phyloP scores from a whole-genome alignment of 2,113 vertebrate genomes.

The Nothoprocta pentlandii region DNA sequence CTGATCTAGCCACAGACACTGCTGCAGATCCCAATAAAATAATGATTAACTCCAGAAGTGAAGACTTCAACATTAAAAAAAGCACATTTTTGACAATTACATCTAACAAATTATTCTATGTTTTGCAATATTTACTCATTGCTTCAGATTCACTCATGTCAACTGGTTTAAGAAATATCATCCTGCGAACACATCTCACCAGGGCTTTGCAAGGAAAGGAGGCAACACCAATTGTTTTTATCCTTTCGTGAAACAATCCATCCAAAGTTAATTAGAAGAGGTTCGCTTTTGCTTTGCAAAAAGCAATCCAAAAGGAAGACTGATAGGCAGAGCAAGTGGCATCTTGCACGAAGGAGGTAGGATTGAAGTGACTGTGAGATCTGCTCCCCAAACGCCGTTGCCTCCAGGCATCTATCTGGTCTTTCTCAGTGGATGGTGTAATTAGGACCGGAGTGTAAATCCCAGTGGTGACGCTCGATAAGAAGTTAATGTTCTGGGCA shows the following conservation, averaged over 20 bases:
- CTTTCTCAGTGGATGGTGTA: slow-evolving; percentile 38
- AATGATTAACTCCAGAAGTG: neutral
- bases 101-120: neutral
- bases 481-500: slow-evolving; percentile 48
- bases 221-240: slow-evolving; percentile 47
- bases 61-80: neutral
- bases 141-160: slow-evolving; percentile 1
- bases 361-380: slow-evolving; percentile 56
- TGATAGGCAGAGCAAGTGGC: slow-evolving; percentile 23
- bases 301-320: slow-evolving; percentile 14
- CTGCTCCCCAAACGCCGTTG: neutral
- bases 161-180: neutral
- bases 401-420: slow-evolving; percentile 45
- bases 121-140: neutral
- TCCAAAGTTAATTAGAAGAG: slow-evolving; percentile 47
- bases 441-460: slow-evolving; percentile 50
- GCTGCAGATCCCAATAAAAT: neutral
- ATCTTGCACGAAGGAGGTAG: neutral
- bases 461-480: slow-evolving; percentile 1
- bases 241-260: slow-evolving; percentile 34
- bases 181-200: neutral
- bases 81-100: neutral
- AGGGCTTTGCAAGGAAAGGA: neutral
- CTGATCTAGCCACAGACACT: neutral
- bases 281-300: slow-evolving; percentile 5